Base-by-base conservation (phyloP, 2,113 vertebrate genomes). In the Zeus faber region DNA sequence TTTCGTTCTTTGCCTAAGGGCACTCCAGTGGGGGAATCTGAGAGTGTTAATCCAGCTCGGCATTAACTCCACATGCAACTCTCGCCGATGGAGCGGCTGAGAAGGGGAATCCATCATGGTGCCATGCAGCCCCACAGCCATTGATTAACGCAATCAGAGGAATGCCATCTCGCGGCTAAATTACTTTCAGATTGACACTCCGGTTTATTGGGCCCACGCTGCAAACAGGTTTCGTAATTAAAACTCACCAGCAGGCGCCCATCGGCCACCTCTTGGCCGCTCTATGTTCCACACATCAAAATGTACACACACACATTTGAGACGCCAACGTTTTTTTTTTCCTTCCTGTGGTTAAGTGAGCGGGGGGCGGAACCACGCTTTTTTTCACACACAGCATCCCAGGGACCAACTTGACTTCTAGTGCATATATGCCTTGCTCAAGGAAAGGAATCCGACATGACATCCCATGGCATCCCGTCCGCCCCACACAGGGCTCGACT, bases 141-240 rank as follows among this genome's bases (percentile, higher is more conserved):
- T 73, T 79, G 76, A 80, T 82, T 84, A 80, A 79, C 58, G 67
- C 60, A 72, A 83, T 79, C 67, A 67, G 69, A 80, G 71, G 54
- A 58, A 56, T 56, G 11, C 54, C 55, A 29, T 79, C 64, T 65
- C 18, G n/a, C 58, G 54, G 43, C 48, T 71, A 82, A 85, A 87
- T 77, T 77, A 81, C 79, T 82, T 77, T 75, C 54, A 74, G 84
- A 82, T 78, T 79, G 79, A 77, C 67, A 74, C 69, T 79, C 16
- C 31, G 65, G 56, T 85, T 85, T 84, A 85, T 84, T 80, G 72
- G 77, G 49, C 58, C 40, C 56, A 45, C 58, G 72, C 62, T 64
- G 59, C 53, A 74, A 64, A 76, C 58, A 60, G 65, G 50, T 16
- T 49, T 67, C 59, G 70, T 80, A 83, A 85, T 88, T 85, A 85